phyloP scores from a whole-genome alignment of 2,888 invertebrate genomes.

The Pyralis farinalis region DNA sequence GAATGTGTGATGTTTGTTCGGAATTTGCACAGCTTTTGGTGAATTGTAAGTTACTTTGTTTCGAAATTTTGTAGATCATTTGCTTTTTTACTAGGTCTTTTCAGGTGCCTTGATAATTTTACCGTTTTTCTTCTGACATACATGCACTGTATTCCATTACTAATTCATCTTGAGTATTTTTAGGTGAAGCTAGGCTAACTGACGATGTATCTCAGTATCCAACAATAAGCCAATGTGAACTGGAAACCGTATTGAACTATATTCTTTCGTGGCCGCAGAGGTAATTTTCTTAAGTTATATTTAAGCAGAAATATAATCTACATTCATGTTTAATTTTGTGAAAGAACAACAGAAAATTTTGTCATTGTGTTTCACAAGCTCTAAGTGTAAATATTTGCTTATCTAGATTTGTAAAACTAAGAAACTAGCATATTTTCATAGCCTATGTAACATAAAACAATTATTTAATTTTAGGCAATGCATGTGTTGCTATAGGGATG shows the following conservation, averaged over 20 bases:
- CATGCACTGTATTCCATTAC: not conserved
- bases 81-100: conserved; percentile 31
- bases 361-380: too few species aligned
- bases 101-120: conserved; percentile 16
- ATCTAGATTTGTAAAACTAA: too few species aligned
- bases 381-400: too few species aligned
- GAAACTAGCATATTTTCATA: too few species aligned
- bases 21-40: conserved; percentile 95
- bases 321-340: too few species aligned
- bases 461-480: conserved; percentile 87
- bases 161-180: conserved; percentile 38
- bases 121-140: not conserved
- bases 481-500: conserved; percentile 96
- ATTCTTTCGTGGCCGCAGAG: conserved; percentile 95
- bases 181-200: conserved; percentile 90
- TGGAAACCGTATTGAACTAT: conserved; percentile 91
- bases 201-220: conserved; percentile 89
- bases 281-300: conserved; percentile 63
- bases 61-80: conserved; percentile 56
- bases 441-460: conserved; percentile 1
- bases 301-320: too few species aligned
- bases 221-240: conserved; percentile 88
- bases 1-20: conserved; percentile 95
- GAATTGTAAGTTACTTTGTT: conserved; percentile 80
- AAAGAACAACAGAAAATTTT: too few species aligned